Percentiles rank a stretch among this genome's conserved stretches.
Conservation (phyloP, 2,113 vertebrate genomes). For the Zosterops borbonicus region DNA sequence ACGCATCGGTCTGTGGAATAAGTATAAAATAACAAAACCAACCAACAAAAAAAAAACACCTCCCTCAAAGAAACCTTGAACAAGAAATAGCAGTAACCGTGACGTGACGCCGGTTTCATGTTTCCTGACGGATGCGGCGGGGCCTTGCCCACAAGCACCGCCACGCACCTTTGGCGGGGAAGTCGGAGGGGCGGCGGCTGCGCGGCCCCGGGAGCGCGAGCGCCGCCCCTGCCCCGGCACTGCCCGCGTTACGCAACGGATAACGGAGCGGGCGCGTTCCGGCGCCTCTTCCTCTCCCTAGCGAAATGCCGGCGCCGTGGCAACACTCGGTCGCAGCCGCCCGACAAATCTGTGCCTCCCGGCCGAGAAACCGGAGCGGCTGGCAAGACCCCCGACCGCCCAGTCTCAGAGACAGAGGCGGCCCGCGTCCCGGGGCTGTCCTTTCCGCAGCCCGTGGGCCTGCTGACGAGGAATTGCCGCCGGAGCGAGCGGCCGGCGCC, state of each 20-base stretch:
- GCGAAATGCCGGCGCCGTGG: not conserved
- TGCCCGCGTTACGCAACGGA: not conserved
- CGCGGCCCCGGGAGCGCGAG: not conserved
- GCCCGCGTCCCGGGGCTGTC: not conserved
- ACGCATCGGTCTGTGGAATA: not conserved
- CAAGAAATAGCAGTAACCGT: too few relatives aligned
- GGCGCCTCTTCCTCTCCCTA: not conserved
- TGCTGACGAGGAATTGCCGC: not conserved
- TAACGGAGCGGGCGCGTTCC: not conserved
- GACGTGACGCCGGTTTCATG: too few relatives aligned
- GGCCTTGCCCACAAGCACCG: not conserved
- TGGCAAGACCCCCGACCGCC: too few relatives aligned
- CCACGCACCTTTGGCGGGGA: not conserved
- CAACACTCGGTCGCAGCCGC: not conserved
- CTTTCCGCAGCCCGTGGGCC: not conserved
- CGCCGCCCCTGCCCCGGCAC: not conserved
- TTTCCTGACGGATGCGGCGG: not conserved
- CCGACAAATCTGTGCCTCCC: not conserved
- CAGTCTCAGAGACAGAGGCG: too few relatives aligned
- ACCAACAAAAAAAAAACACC: not conserved
- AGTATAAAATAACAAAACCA: not conserved
- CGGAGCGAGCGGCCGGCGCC: not conserved
- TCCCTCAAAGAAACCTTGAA: not conserved
- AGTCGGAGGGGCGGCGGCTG: not conserved
- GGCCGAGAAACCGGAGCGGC: not conserved